Evolutionary conservation across 2,797 vertebrate genomes (phyloP), one percentile per base, ranked within the genome.

Genomic region (Amazona finschi): DNA sequence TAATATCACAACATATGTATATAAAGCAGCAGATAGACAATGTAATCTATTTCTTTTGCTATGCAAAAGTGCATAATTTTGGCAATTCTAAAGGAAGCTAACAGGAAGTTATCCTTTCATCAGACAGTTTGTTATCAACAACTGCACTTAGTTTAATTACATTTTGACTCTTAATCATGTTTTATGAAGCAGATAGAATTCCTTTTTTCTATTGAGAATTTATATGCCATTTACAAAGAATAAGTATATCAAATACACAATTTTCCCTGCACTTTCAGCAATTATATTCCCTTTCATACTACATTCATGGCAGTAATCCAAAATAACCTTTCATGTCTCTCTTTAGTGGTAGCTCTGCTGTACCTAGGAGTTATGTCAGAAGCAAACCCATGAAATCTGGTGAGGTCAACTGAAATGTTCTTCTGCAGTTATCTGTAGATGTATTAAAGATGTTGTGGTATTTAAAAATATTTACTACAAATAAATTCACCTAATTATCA

Each of bases 131-230:
- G 39, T 58, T 94, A 73, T 67, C 85, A 87, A 78, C 55, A 91
- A 27, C 27, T 67, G 36, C 55, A 78, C 47, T 94, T 94, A 78
- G 57, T 81, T 89, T 91, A 94, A 93, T 92, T 91, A 84, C 72
- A 73, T 87, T 93, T 91, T 94, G 43, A 69, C 76, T 87, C 52
- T 91, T 65, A 84, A 73, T 89, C 81, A 72, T 57, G 44, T 73
- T 91, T 66, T 49, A 55, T 38, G 55, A 70, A 92, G 41, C 18
- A 91, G 30, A 16, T 44, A 87, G 36, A 14, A 62, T 58, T 90
- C 33, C 28, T 86, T 87, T 83, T 82, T 67, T 57, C 80, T 83
- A 9, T 28, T 85, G 69, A 78, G 82, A 93, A 90, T 89, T 85
- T 62, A 52, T 57, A 58, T 41, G 41, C 36, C 36, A 81, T 78